These are phyloP conservation scores for Dastarcus helophoroides DNA, from an alignment of 2,888 invertebrate genomes.

Conservation along the genomic window DNA sequence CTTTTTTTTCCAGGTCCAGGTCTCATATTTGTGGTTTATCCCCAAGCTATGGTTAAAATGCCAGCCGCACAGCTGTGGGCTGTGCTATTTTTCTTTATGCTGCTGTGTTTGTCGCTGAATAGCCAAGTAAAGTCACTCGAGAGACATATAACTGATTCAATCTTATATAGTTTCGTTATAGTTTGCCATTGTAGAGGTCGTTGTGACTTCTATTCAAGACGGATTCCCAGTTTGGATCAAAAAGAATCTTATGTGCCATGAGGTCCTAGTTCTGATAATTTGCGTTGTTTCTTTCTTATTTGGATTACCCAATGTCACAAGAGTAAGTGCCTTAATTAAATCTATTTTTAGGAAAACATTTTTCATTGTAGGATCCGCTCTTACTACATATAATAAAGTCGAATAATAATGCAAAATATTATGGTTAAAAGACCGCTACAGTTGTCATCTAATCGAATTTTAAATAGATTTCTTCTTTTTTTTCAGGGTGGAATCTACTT, in stretches of 20 bases:
- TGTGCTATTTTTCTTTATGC: slow-evolving; percentile 81
- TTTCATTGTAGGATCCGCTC: not conserved
- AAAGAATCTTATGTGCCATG: slow-evolving; percentile 71
- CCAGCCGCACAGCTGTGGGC: slow-evolving; percentile 85
- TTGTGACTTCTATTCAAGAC: slow-evolving; percentile 87
- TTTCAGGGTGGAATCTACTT: slow-evolving; percentile 79
- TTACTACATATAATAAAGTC: not conserved
- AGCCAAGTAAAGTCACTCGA: slow-evolving; percentile 55
- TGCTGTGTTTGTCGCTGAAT: slow-evolving; percentile 76
- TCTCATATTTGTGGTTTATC: slow-evolving; percentile 81
- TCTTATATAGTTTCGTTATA: slow-evolving; percentile 37
- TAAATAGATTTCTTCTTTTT: slow-evolving; percentile 5
- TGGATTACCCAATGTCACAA: slow-evolving; percentile 79
- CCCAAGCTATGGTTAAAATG: slow-evolving; percentile 87
- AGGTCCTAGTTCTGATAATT: slow-evolving; percentile 71
- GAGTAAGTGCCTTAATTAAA: slow-evolving; percentile 38
- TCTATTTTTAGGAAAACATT: slow-evolving; percentile 3
- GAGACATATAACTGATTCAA: slow-evolving; percentile 4
- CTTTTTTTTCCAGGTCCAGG: slow-evolving; percentile 55
- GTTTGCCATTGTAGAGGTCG: slow-evolving; percentile 92
- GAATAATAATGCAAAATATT: not conserved
- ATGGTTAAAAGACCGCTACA: not conserved
- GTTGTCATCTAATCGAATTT: not conserved
- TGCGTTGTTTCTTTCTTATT: slow-evolving; percentile 74
- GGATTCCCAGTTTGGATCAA: slow-evolving; percentile 83